phyloP scores from a whole-genome alignment of 2,888 invertebrate genomes.

The Thera obeliscata region DNA sequence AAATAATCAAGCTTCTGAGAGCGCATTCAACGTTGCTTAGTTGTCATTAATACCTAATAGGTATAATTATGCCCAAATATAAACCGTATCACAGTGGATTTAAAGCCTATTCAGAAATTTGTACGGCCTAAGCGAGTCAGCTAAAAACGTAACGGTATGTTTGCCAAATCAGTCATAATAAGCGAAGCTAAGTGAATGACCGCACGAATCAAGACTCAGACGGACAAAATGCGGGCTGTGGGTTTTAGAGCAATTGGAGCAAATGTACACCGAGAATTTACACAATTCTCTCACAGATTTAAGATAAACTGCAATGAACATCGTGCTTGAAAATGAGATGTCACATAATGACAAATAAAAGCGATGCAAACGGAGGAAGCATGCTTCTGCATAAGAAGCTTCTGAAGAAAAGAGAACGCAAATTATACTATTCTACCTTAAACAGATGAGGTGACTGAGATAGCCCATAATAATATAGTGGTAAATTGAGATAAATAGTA shows the following conservation, averaged over 20 bases:
- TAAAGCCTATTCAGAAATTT: neutral
- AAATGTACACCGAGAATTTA: neutral
- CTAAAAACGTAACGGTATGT: conserved; percentile 73
- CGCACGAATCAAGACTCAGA: conserved; percentile 49
- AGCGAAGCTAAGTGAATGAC: conserved; percentile 71
- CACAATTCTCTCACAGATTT: neutral
- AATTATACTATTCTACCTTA: too few relatives aligned
- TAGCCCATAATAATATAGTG: too few relatives aligned
- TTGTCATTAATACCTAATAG: too few relatives aligned
- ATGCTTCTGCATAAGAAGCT: too few relatives aligned
- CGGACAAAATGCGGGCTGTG: conserved; percentile 44
- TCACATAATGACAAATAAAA: neutral
- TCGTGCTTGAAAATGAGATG: neutral
- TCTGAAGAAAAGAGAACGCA: too few relatives aligned
- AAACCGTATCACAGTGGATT: neutral
- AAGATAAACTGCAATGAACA: neutral
- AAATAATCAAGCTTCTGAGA: too few relatives aligned
- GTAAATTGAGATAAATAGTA: too few relatives aligned
- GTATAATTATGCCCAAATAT: neutral
- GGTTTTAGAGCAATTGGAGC: conserved; percentile 37
- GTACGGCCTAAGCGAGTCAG: conserved; percentile 42
- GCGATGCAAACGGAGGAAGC: too few relatives aligned
- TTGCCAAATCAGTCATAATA: conserved; percentile 71
- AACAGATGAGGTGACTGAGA: too few relatives aligned
- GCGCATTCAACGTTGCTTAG: too few relatives aligned